Evolutionary conservation across 2,113 vertebrate genomes (phyloP), one percentile per base, ranked within the genome.

Genomic region (Gobius niger): DNA sequence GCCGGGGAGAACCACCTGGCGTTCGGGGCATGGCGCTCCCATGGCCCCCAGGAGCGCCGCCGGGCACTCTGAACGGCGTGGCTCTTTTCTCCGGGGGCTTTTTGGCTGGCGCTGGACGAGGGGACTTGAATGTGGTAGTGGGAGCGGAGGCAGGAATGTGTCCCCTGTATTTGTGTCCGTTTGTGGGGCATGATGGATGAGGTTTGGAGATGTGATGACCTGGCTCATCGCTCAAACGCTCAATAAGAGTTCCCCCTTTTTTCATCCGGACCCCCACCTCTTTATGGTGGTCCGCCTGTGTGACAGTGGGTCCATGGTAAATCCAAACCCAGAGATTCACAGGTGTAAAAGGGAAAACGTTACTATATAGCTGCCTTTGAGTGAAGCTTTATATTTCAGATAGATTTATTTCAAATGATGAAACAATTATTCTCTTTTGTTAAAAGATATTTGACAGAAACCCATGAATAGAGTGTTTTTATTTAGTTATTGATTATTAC

Each of bases 151-250:
- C 87, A 90, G 89, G 85, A 88, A 91, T 91, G 85, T 84, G 87
- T 90, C 88, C 78, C 88, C 84, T 90, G 88, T 89, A 90, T 92
- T 90, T 89, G 83, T 85, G 87, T 90, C 88, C 80, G 63, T 91
- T 92, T 90, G 89, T 90, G 88, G 83, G 84, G 73, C 90, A 91
- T 93, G 92, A 93, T 93, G 92, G 92, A 93, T 93, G 92, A 92
- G 91, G 88, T 86, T 85, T 90, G 86, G 90, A 87, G 91, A 91
- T 92, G 90, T 85, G 91, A 92, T 93, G 92, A 93, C 92, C 92
- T 86, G 88, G 89, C 90, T 92, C 92, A 93, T 93, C 92, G 89
- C 92, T 93, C 92, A 93, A 92, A 87, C 81, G 83, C 88, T 93
- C 91, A 93, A 92, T 93, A 89, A 93, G 90, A 89, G 85, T 88